Conservation (phyloP, 2,113 vertebrate genomes). For the Saccopteryx bilineata region DNA sequence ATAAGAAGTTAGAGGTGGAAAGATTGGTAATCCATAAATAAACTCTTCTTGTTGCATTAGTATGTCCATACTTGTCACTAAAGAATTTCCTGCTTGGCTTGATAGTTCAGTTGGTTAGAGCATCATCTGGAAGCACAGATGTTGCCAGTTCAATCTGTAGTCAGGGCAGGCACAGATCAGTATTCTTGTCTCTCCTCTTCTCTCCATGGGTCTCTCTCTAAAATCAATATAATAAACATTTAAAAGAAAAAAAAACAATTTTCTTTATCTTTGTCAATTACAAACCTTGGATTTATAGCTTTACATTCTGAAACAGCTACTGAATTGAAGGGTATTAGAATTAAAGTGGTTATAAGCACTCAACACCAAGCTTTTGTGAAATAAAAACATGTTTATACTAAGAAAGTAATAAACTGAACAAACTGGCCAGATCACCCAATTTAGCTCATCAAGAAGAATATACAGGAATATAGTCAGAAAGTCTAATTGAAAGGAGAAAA, state of each 20-base stretch:
- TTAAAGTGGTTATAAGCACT: constrained; percentile 41
- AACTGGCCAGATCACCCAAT: constrained; percentile 5
- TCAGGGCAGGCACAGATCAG: too few relatives aligned
- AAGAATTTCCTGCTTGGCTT: not conserved
- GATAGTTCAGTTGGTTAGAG: too few relatives aligned
- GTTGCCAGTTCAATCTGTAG: too few relatives aligned
- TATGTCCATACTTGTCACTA: not conserved
- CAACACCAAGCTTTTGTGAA: constrained; percentile 10
- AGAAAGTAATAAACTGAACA: constrained; percentile 12
- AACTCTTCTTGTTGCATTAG: not conserved
- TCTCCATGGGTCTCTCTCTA: too few relatives aligned
- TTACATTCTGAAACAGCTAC: constrained; percentile 26
- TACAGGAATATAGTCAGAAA: not conserved
- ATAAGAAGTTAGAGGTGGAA: not conserved
- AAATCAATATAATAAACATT: too few relatives aligned
- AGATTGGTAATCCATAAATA: not conserved
- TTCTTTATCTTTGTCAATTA: constrained; percentile 23
- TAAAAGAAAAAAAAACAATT: not conserved
- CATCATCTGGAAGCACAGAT: too few relatives aligned
- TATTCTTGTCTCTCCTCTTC: too few relatives aligned
- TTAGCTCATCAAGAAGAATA: constrained; percentile 43
- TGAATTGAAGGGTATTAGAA: constrained; percentile 24
- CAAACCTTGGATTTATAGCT: not conserved
- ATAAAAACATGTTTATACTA: constrained; percentile 40
- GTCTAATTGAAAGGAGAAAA: constrained; percentile 6